Conservation (phyloP, 2,888 invertebrate genomes). For the Clivina fossor region DNA sequence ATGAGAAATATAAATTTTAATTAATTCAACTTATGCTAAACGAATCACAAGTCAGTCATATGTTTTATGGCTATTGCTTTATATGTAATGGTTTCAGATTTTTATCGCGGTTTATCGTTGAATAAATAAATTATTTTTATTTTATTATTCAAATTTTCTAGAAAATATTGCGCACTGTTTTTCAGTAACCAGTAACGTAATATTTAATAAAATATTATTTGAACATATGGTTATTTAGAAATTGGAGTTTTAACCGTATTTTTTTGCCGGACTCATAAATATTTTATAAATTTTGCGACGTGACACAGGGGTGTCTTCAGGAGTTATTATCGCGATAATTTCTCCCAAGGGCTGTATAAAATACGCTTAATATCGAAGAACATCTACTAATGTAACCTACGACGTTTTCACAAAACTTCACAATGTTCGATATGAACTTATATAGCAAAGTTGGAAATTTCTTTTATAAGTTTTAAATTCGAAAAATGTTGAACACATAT, state of each 20-base stretch:
- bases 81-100: no score
- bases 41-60: no score
- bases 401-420: background rate
- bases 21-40: conserved; percentile 3
- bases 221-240: no score
- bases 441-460: background rate
- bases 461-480: background rate
- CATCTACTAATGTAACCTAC: conserved; percentile 10
- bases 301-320: conserved; percentile 31
- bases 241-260: no score
- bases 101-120: no score
- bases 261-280: conserved; percentile 29
- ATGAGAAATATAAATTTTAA: conserved; percentile 11
- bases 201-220: no score
- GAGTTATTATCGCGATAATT: conserved; percentile 34
- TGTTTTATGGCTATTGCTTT: no score
- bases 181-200: no score
- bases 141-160: no score
- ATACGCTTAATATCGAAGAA: conserved; percentile 12
- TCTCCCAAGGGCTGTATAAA: conserved; percentile 21
- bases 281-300: conserved; percentile 13
- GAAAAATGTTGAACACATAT: background rate
- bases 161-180: no score
- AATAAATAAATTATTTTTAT: no score
- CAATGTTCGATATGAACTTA: background rate